A percentile compares a stretch with the other conserved stretches of the same genome.
These are phyloP conservation scores for Grallaria varia DNA, from an alignment of 2,113 vertebrate genomes.

Conservation along the genomic window DNA sequence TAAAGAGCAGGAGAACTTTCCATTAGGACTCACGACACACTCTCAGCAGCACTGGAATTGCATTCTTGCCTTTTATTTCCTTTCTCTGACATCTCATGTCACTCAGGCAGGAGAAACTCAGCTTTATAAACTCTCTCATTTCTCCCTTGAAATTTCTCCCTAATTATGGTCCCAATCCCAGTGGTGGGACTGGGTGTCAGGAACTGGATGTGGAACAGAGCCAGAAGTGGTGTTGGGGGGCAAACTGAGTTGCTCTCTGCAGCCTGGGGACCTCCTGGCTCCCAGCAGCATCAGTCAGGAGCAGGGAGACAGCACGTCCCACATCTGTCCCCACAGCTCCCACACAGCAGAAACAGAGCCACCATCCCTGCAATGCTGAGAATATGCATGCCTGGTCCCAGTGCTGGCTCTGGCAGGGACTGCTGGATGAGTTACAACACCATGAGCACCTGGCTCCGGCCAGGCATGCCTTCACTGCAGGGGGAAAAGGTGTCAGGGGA, in stretches of 20 bases:
- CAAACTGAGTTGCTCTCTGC: not conserved
- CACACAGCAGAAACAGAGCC: not conserved
- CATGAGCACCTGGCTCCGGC: rapidly evolving
- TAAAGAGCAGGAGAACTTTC: conserved; percentile 69
- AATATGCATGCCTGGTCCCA: rapidly evolving
- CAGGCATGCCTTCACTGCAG: not conserved
- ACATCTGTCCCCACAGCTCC: not conserved
- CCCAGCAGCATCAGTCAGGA: not conserved
- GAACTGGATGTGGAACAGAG: not conserved
- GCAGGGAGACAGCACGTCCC: not conserved
- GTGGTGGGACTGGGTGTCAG: not conserved
- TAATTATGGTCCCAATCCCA: conserved; percentile 51
- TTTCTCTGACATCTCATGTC: conserved; percentile 62
- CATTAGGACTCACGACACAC: conserved; percentile 60
- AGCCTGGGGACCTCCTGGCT: not conserved
- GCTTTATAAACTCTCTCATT: conserved; percentile 37
- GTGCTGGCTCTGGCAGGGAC: not conserved
- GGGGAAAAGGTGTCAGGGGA: conserved; percentile 34
- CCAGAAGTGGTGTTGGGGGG: not conserved
- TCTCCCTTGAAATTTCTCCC: conserved; percentile 56
- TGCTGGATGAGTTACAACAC: not conserved
- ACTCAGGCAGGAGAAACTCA: conserved; percentile 38
- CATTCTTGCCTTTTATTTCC: conserved; percentile 68
- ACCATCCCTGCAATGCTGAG: not conserved
- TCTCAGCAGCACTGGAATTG: conserved; percentile 48